phyloP scores from a whole-genome alignment of 2,888 invertebrate species.

The Hipparchia sbordonii region DNA sequence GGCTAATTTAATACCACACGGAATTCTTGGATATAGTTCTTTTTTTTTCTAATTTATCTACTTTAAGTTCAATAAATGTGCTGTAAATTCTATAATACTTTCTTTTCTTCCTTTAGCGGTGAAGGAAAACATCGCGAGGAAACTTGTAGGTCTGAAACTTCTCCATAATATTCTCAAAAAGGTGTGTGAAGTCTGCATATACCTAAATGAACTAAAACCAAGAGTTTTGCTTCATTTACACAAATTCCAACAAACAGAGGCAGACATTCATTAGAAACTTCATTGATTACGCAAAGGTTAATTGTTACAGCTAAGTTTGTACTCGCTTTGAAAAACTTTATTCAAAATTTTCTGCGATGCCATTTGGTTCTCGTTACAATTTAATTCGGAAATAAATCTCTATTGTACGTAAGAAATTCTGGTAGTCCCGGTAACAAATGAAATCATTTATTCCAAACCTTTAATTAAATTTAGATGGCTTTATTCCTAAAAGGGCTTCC shows the following conservation, averaged over 20 bases:
- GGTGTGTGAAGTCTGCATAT: no score
- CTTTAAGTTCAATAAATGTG: no score
- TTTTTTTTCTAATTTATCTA: background rate
- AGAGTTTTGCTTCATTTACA: background rate
- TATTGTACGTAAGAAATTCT: constrained; percentile 1
- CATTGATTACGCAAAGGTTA: constrained; percentile 3
- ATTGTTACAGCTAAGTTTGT: background rate
- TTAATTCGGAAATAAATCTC: constrained; percentile 3
- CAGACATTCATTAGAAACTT: background rate
- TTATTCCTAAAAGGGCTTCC: background rate
- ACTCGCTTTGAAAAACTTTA: constrained; percentile 10
- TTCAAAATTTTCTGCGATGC: constrained; percentile 6
- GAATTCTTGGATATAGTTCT: background rate
- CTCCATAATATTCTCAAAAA: no score
- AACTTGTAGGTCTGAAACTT: no score
- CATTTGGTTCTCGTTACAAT: constrained; percentile 4
- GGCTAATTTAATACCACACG: constrained; percentile 23
- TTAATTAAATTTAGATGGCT: constrained; percentile 2
- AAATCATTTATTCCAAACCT: background rate
- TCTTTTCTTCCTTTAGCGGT: no score
- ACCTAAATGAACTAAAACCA: background rate
- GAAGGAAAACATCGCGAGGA: no score
- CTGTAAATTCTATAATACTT: no score
- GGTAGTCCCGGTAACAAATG: constrained; percentile 1
- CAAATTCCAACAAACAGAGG: background rate